Evolutionary conservation across 2,888 invertebrate species (phyloP).

Genomic region (Pandemis heparana): DNA sequence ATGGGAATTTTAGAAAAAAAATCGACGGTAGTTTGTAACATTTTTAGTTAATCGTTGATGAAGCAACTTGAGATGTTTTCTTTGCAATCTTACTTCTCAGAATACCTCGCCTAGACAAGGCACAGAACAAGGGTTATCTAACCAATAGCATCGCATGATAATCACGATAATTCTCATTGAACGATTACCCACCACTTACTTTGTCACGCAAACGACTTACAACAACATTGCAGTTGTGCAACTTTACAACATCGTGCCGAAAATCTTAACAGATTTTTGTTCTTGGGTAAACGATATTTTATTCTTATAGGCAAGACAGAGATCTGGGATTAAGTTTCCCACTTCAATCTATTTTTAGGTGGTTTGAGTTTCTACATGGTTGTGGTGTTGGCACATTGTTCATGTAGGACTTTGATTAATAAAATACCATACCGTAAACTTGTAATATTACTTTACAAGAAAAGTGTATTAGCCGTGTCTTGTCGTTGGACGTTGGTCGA

Average conservation of each 20-base stretch:
- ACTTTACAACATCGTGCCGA: constrained; percentile 34
- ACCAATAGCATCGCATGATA: constrained; percentile 47
- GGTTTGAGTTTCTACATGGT: no score
- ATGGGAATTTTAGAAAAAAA: neutral
- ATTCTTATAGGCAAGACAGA: no score
- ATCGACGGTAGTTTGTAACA: neutral
- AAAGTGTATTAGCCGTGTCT: no score
- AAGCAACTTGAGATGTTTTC: neutral
- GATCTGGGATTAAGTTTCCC: no score
- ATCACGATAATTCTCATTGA: constrained; percentile 48
- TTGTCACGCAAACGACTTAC: constrained; percentile 51
- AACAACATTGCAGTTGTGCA: constrained; percentile 29
- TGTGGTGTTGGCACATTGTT: no score
- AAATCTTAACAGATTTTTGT: neutral
- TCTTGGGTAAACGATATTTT: no score
- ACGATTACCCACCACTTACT: constrained; percentile 48
- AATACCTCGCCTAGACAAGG: constrained; percentile 9
- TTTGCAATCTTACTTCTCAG: neutral
- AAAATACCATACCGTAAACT: no score
- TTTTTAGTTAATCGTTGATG: neutral
- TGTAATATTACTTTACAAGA: no score
- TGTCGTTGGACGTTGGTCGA: no score
- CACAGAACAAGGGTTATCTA: constrained; percentile 44
- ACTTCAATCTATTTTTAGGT: no score
- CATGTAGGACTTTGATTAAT: no score